Percentiles rank a stretch among this genome's conserved stretches.
Conservation (phyloP, 2,113 vertebrate species). For the Lampris incognitus region DNA sequence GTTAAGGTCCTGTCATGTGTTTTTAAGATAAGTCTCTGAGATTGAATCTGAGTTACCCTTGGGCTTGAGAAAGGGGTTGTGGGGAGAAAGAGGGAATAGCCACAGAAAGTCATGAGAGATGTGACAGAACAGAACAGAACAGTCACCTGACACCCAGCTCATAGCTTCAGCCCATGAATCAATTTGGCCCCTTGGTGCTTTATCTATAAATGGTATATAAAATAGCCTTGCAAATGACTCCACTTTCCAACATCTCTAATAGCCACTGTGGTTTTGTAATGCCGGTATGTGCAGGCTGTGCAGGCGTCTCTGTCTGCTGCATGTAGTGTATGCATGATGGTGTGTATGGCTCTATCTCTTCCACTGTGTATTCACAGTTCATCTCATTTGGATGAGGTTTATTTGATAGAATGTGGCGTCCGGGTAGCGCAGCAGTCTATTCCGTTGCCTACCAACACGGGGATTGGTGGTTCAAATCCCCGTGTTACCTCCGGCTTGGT, state of each 20-base stretch:
- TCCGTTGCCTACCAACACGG: too few species aligned
- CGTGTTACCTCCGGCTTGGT: too few species aligned
- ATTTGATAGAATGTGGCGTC: too few species aligned
- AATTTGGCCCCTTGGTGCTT: conserved; percentile 22
- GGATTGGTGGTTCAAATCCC: too few species aligned
- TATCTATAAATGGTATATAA: conserved; percentile 67
- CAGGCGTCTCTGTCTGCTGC: background rate
- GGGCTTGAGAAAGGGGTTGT: background rate
- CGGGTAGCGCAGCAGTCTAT: too few species aligned
- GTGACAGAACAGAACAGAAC: background rate
- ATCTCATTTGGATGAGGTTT: too few species aligned
- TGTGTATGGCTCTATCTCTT: background rate
- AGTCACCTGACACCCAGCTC: background rate
- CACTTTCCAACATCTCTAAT: conserved; percentile 50
- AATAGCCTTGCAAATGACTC: conserved; percentile 66
- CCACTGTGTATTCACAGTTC: too few species aligned
- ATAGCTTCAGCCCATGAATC: conserved; percentile 48
- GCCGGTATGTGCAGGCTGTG: background rate
- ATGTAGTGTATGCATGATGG: background rate
- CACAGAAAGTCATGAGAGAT: conserved; percentile 12
- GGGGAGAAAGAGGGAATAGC: conserved; percentile 8
- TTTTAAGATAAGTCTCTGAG: too few species aligned
- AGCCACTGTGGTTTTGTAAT: conserved; percentile 48
- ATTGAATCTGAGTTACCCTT: background rate
- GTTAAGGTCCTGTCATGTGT: too few species aligned